A percentile compares a stretch with the other conserved stretches of the same genome.
Conservation (phyloP, 2,888 invertebrate genomes). For the Caenorhabditis macrosperma region DNA sequence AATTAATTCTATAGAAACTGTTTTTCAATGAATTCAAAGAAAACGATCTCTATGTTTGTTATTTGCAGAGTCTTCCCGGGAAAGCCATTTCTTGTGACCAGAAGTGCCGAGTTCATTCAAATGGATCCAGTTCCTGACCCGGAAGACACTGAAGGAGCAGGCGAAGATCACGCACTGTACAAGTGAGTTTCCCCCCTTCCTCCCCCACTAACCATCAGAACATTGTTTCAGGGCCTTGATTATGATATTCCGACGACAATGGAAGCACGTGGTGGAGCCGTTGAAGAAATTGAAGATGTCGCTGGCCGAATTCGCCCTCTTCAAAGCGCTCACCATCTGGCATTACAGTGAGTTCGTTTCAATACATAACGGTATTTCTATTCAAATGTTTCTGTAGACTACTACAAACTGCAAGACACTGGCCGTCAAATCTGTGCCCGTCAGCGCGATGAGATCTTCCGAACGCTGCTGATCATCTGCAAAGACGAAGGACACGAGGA, state of each 20-base stretch:
- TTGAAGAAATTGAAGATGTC: slow-evolving; percentile 39
- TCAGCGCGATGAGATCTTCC: slow-evolving; percentile 55
- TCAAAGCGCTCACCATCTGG: slow-evolving; percentile 58
- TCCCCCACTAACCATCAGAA: background rate
- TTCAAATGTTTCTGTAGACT: slow-evolving; percentile 22
- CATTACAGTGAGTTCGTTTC: slow-evolving; percentile 44
- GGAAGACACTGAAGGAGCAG: slow-evolving; percentile 8
- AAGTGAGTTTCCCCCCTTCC: slow-evolving; percentile 11
- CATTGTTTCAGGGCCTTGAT: slow-evolving; percentile 11
- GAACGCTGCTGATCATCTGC: slow-evolving; percentile 42
- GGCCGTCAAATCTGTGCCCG: slow-evolving; percentile 44
- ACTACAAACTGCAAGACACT: slow-evolving; percentile 52
- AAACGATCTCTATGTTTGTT: background rate
- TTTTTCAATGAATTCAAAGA: too few species aligned
- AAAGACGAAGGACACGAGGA: slow-evolving; percentile 49
- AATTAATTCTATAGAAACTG: too few species aligned
- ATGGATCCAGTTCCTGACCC: slow-evolving; percentile 43
- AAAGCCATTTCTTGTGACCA: slow-evolving; percentile 27
- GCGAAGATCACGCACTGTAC: slow-evolving; percentile 26
- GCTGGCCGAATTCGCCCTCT: slow-evolving; percentile 47
- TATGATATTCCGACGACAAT: slow-evolving; percentile 42
- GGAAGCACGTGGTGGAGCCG: slow-evolving; percentile 44
- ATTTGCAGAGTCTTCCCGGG: slow-evolving; percentile 41
- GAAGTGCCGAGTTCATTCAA: slow-evolving; percentile 28
- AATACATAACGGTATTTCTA: background rate